Percentiles rank a stretch among this genome's conserved stretches.
Conservation (phyloP, 2,888 invertebrate genomes). For the Hirtodrosophila trivittata region DNA sequence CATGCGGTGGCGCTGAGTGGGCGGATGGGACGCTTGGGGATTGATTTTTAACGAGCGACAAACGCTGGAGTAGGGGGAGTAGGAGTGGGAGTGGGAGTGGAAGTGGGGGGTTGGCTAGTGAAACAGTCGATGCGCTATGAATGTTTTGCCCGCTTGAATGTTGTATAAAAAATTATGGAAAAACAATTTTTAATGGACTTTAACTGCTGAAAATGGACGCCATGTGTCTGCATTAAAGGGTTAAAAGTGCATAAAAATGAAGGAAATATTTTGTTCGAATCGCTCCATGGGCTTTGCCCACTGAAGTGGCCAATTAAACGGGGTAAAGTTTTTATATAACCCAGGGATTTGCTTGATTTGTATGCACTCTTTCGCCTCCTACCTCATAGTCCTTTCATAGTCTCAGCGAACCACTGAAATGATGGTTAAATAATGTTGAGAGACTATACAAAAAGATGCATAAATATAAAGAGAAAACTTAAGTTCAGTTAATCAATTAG, state of each 20-base stretch:
- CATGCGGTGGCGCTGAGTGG: slow-evolving; percentile 16
- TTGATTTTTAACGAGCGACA: slow-evolving; percentile 77
- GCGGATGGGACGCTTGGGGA: slow-evolving; percentile 62
- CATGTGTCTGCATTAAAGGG: slow-evolving; percentile 72
- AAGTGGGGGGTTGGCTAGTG: slow-evolving; percentile 37
- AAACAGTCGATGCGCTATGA: slow-evolving; percentile 45
- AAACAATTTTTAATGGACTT: slow-evolving; percentile 75
- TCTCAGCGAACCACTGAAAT: no score
- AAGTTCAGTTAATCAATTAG: no score
- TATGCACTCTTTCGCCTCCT: background rate
- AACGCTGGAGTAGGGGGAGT: slow-evolving; percentile 13
- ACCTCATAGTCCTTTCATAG: background rate
- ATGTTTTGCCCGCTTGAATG: slow-evolving; percentile 53
- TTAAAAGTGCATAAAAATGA: slow-evolving; percentile 64
- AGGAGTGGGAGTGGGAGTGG: slow-evolving; percentile 18
- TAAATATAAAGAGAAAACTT: no score
- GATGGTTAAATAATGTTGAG: no score
- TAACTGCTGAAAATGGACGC: slow-evolving; percentile 60
- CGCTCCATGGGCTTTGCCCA: slow-evolving; percentile 51
- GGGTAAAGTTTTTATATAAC: slow-evolving; percentile 28
- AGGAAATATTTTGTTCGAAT: slow-evolving; percentile 55
- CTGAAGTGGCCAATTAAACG: slow-evolving; percentile 57
- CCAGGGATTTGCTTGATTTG: slow-evolving; percentile 33
- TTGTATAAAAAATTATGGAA: slow-evolving; percentile 70
- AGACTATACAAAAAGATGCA: no score